Conservation (phyloP, 2,888 invertebrate genomes). For the Amiota minor region DNA sequence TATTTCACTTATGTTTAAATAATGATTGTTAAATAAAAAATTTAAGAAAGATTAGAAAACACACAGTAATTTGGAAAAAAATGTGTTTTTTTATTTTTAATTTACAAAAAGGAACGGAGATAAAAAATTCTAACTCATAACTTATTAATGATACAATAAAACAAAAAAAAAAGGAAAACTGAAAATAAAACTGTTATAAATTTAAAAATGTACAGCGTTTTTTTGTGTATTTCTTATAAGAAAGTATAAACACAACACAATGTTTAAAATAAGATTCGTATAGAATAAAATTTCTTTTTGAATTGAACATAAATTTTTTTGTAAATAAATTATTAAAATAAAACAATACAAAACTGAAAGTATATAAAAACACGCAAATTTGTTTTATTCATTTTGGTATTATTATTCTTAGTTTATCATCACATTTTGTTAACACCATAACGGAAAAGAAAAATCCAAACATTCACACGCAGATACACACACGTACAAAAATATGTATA, state of each 20-base stretch:
- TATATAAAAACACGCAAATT: conserved; percentile 49
- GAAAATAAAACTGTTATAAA: conserved; percentile 54
- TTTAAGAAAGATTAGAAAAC: too few species aligned
- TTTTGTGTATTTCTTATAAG: conserved; percentile 50
- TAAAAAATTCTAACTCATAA: too few species aligned
- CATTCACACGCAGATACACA: conserved; percentile 20
- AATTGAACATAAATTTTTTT: conserved; percentile 36
- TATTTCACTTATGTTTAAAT: conserved; percentile 18
- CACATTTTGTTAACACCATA: conserved; percentile 52
- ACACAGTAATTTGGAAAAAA: conserved; percentile 29
- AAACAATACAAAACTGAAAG: conserved; percentile 57
- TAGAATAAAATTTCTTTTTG: conserved; percentile 15
- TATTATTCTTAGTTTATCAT: conserved; percentile 7
- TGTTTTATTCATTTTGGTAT: conserved; percentile 8
- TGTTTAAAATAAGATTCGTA: too few species aligned
- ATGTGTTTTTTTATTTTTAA: background rate
- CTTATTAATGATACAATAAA: too few species aligned
- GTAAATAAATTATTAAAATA: conserved; percentile 39
- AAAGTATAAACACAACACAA: conserved; percentile 62
- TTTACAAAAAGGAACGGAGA: too few species aligned
- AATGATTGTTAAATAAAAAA: conserved; percentile 28
- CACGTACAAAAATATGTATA: conserved; percentile 15
- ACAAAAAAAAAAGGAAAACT: too few species aligned
- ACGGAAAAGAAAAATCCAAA: conserved; percentile 27
- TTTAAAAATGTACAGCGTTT: conserved; percentile 33